Evolutionary conservation across 2,113 vertebrate genomes (phyloP).

Genomic region (Corythaixoides concolor): DNA sequence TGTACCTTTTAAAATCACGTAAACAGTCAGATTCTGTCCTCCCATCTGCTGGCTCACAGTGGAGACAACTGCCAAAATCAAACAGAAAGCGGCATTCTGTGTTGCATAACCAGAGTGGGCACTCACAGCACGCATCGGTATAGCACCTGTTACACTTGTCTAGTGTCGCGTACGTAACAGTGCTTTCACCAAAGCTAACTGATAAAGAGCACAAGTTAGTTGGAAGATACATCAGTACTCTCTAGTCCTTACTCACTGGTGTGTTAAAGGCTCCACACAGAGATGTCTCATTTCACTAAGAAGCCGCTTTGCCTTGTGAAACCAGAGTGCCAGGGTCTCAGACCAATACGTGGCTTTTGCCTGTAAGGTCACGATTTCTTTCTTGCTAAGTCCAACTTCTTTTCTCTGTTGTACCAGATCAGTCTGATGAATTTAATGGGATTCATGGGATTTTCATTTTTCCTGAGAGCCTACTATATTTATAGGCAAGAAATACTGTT

Average conservation of each 20-base stretch:
- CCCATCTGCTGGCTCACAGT: neutral
- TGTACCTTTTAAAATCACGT: neutral
- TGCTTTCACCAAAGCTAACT: neutral
- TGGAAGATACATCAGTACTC: neutral
- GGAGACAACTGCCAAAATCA: neutral
- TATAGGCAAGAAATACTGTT: neutral
- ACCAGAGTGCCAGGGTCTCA: neutral
- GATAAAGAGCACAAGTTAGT: neutral
- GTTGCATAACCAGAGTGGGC: neutral
- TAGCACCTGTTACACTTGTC: neutral
- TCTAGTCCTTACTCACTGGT: neutral
- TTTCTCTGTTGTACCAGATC: neutral
- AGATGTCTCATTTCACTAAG: neutral
- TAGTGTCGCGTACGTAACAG: rapidly evolving
- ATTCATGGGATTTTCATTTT: neutral
- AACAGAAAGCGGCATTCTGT: neutral
- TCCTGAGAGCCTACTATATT: neutral
- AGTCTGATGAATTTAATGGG: neutral
- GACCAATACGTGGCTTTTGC: neutral
- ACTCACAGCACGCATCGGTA: neutral
- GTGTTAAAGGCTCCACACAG: neutral
- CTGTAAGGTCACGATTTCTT: neutral
- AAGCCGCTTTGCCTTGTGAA: neutral
- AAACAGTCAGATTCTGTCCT: neutral
- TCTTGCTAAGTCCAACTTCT: neutral